Percentiles rank a stretch among this genome's conserved stretches.
These are phyloP conservation scores for Melanostoma mellinum DNA, from an alignment of 2,888 invertebrate genomes.

Conservation along the genomic window DNA sequence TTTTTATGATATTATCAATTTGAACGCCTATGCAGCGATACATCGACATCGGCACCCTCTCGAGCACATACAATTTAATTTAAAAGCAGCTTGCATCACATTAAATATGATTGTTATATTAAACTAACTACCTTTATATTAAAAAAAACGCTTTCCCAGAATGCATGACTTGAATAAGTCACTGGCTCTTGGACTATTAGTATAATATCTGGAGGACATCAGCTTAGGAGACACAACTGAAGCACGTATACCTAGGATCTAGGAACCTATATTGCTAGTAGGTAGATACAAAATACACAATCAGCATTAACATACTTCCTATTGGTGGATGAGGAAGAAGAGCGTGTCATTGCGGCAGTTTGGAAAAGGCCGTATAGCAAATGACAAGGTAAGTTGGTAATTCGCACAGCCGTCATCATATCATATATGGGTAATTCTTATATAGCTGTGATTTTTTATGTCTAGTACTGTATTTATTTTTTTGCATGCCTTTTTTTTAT, in stretches of 20 bases:
- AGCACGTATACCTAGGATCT: constrained; percentile 12
- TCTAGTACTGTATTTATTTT: too few relatives aligned
- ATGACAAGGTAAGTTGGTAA: constrained; percentile 59
- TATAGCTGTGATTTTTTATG: too few relatives aligned
- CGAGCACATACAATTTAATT: too few relatives aligned
- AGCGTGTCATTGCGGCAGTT: constrained; percentile 1
- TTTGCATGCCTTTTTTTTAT: too few relatives aligned
- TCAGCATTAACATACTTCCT: constrained; percentile 20
- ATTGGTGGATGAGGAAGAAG: constrained; percentile 1
- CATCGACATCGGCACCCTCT: too few relatives aligned
- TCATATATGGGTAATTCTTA: too few relatives aligned
- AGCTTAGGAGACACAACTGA: constrained; percentile 15
- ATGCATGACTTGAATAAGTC: too few relatives aligned
- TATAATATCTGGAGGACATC: constrained; percentile 18
- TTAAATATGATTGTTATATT: neutral
- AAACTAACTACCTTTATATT: neutral
- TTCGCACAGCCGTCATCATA: constrained; percentile 23
- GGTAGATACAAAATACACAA: neutral
- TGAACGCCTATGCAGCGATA: too few relatives aligned
- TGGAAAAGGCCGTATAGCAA: constrained; percentile 35
- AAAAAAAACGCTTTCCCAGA: too few relatives aligned
- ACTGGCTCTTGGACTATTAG: neutral
- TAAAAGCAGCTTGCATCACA: too few relatives aligned
- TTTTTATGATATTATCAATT: too few relatives aligned
- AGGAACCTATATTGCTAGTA: neutral